Percentiles rank a stretch among this genome's conserved stretches.
Conservation (phyloP, 2,888 invertebrate genomes). For the Perizoma flavofasciatum region DNA sequence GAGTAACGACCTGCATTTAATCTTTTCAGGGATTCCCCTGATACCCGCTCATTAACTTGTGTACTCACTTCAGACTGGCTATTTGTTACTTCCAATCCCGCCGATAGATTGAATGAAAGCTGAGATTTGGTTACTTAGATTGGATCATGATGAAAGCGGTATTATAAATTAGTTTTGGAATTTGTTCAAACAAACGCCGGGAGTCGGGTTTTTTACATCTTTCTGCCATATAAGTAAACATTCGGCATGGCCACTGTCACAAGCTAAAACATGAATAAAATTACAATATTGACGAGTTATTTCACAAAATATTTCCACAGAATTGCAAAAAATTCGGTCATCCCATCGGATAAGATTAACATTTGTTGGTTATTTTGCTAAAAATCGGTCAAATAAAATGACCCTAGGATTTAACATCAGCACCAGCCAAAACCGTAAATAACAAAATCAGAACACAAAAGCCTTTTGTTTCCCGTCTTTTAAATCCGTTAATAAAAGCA, state of each 20-base stretch:
- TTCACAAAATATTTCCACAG: too few relatives aligned
- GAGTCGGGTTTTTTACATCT: slow-evolving; percentile 10
- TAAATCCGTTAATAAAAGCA: slow-evolving; percentile 26
- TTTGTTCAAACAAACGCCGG: slow-evolving; percentile 21
- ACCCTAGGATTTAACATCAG: not conserved
- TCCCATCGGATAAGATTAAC: too few relatives aligned
- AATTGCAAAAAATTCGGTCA: too few relatives aligned
- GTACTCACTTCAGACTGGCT: slow-evolving; percentile 75
- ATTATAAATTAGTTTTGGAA: slow-evolving; percentile 37
- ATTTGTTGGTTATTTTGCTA: too few relatives aligned
- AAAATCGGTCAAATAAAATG: too few relatives aligned
- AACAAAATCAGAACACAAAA: slow-evolving; percentile 16
- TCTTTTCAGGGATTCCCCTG: slow-evolving; percentile 75
- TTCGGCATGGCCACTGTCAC: too few relatives aligned
- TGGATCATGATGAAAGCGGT: slow-evolving; percentile 24
- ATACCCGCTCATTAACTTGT: slow-evolving; percentile 80
- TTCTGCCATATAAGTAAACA: not conserved
- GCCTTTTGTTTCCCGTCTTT: slow-evolving; percentile 17
- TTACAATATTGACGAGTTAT: too few relatives aligned
- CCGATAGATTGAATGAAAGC: slow-evolving; percentile 71
- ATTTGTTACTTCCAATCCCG: slow-evolving; percentile 76
- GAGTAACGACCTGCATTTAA: slow-evolving; percentile 75
- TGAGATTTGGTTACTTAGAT: slow-evolving; percentile 47
- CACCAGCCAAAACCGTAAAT: slow-evolving; percentile 11
- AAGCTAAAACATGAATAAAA: too few relatives aligned